Base-by-base conservation (phyloP, 1,140 invertebrate species). In the Rhizoglyphus robini region DNA sequence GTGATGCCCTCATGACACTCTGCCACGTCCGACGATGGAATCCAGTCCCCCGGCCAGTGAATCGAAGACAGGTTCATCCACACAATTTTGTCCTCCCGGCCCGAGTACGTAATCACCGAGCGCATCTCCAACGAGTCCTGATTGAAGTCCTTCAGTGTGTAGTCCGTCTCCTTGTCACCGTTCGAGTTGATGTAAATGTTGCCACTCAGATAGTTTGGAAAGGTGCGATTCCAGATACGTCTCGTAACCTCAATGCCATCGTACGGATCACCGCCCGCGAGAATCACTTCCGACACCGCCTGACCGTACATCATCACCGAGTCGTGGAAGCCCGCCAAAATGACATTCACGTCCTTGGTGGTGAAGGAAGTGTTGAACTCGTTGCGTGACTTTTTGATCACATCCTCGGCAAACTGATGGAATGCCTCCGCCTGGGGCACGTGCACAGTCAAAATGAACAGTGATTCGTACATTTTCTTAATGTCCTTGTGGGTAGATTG, bases 271-370 rank as follows among this genome's bases (percentile, higher is more conserved):
- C 18, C 8, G n/a, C 48, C 48, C 25, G 27, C 8, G 20, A 1
- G 1, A n/a, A 65, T 36, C 8, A 49, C 32, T 46, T 67, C 62
- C 3, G 92, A 92, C 48, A 96, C 71, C 0, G 90, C 90, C 80
- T 92, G 87, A 0, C 90, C 90, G 68, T 96, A 81, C n/a, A 96
- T 78, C 68, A 90, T 86, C 8, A 96, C 89, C 0, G 91, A 90
- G 71, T 96, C 92, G 73, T 95, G 94, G 73, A 96, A 95, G 0
- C 90, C 90, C 0, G 88, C 90, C 65, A 94, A 87, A 70, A 95
- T 93, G 75, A 79, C 78, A 58, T 78, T 79, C 63, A 77, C 65
- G 30, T 67, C 49, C 32, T 66, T 61, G 2, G 18, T 25, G 20
- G 30, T 57, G n/a, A 25, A 25, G 63, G 13, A 15, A 23, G 29